Evolutionary conservation across 2,113 vertebrate species (phyloP), one percentile per base, ranked within the genome.

Genomic region (Atrichornis clamosus): DNA sequence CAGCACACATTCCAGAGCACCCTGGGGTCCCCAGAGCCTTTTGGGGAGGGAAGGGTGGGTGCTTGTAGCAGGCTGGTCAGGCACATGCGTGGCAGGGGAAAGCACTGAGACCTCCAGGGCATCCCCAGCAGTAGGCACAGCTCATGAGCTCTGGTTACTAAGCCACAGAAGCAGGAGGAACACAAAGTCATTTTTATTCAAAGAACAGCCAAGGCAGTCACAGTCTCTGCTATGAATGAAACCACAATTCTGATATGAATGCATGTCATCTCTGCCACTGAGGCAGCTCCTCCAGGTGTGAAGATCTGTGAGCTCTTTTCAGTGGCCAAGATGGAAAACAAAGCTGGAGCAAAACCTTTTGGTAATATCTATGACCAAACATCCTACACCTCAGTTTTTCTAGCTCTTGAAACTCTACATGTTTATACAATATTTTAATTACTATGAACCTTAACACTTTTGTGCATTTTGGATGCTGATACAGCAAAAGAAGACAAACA

Each of bases 31-130:
- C 17, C 46, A 64, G 33, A 32, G 6, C 5, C 7, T 49, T 62
- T 35, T 37, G 37, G 16, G n/a, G 10, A 70, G 20, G 42, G 47
- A 46, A 69, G 50, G 11, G 42, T 6, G 2, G 1, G 4, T 55
- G 44, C 18, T 52, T 13, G 14, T 0, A n/a, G 37, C 3, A 6
- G 7, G 20, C 0, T n/a, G 4, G 8, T 46, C 49, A 52, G 49
- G n/a, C 23, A 60, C 19, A 10, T 1, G 1, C 11, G 15, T 21
- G 23, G 18, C 4, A 15, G 20, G 6, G 13, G 6, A 47, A 84
- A 30, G 15, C 1, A 0, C 59, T 50, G 46, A 0, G 9, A 49
- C 17, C 9, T 15, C 14, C 16, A 4, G n/a, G 22, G n/a, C 70
- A 49, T 3, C 9, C 42, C 28, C 65, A 55, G 62, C 68, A 28